phyloP scores from a whole-genome alignment of 2,797 vertebrate genomes.

The Loriculus beryllinus region DNA sequence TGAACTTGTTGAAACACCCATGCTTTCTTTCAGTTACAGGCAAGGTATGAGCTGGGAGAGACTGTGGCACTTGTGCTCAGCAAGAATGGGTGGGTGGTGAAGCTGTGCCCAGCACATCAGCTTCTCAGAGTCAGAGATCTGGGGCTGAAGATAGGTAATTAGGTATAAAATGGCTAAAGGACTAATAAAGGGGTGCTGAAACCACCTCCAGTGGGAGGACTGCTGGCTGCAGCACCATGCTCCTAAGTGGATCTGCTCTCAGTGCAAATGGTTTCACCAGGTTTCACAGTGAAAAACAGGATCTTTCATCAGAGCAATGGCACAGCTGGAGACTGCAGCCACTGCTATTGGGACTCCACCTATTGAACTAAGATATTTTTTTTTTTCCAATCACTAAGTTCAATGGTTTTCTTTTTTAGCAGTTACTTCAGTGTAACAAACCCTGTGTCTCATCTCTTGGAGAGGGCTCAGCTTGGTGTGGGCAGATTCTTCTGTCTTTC shows the following conservation, averaged over 20 bases:
- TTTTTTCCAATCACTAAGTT: neutral
- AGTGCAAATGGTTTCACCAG: neutral
- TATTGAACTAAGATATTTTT: neutral
- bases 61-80: neutral
- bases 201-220: neutral
- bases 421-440: neutral
- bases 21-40: neutral
- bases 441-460: neutral
- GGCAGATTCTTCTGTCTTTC: neutral
- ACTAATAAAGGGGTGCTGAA: neutral
- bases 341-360: neutral
- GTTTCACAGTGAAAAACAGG: neutral
- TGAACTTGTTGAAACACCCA: neutral
- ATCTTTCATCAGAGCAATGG: neutral
- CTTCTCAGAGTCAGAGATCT: neutral
- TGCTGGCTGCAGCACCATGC: neutral
- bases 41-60: neutral
- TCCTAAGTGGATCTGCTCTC: fast-evolving
- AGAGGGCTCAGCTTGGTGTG: neutral
- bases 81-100: neutral
- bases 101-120: neutral
- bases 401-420: neutral
- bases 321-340: neutral
- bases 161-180: neutral
- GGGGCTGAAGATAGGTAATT: neutral